Evolutionary conservation across 2,113 vertebrate species (phyloP).

Genomic region (Piaya cayana): DNA sequence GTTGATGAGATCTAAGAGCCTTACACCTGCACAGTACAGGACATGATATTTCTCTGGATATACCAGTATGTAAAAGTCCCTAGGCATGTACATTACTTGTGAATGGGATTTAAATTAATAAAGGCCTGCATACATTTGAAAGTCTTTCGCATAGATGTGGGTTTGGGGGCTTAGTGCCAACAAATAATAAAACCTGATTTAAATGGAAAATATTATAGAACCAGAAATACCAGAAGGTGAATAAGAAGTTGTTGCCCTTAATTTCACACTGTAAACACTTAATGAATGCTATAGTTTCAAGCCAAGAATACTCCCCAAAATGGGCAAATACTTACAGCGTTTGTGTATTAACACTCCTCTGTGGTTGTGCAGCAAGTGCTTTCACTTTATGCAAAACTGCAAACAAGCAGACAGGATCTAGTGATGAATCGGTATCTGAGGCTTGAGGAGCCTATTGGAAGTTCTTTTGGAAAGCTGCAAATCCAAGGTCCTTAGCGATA

Average conservation of each 20-base stretch:
- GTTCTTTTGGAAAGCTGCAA: neutral
- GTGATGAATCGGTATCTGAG: neutral
- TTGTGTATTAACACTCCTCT: neutral
- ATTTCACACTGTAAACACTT: slow-evolving; percentile 33
- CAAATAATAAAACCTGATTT: slow-evolving; percentile 46
- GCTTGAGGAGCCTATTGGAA: neutral
- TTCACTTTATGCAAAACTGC: neutral
- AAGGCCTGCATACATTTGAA: neutral
- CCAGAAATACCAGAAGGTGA: slow-evolving; percentile 55
- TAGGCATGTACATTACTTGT: neutral
- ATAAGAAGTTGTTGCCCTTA: slow-evolving; percentile 28
- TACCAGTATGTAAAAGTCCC: slow-evolving; percentile 59
- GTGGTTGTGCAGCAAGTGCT: neutral
- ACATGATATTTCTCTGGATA: slow-evolving; percentile 46
- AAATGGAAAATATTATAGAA: slow-evolving; percentile 38
- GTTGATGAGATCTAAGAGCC: slow-evolving; percentile 59
- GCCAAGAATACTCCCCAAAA: neutral
- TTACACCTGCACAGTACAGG: slow-evolving; percentile 61
- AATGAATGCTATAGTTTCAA: neutral
- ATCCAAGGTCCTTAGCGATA: neutral
- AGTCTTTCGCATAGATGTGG: slow-evolving; percentile 9
- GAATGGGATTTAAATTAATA: slow-evolving; percentile 38
- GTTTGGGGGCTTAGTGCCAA: slow-evolving; percentile 41
- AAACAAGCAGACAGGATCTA: neutral
- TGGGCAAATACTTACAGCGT: neutral